These are phyloP conservation scores for Hyperopisus bebe DNA, from an alignment of 2,113 vertebrate genomes.

Conservation along the genomic window DNA sequence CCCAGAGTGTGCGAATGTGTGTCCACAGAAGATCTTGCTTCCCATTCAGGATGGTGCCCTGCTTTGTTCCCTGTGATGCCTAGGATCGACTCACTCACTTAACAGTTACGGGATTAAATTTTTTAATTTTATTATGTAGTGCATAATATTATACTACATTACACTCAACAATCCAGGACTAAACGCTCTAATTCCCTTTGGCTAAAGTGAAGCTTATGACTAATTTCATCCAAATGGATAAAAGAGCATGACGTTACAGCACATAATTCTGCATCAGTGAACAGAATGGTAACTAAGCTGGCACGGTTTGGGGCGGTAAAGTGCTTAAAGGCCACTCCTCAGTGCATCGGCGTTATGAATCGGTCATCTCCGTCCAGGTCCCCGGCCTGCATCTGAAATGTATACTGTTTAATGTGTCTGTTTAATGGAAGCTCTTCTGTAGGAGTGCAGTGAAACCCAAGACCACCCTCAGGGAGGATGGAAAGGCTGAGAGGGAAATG, in stretches of 20 bases:
- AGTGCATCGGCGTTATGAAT: not conserved
- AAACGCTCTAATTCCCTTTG: not conserved
- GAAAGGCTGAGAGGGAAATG: conserved; percentile 28
- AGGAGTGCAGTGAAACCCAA: conserved; percentile 19
- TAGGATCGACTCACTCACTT: not conserved
- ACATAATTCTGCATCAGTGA: not conserved
- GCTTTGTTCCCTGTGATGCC: not conserved
- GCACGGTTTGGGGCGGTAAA: not conserved
- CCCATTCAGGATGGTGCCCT: not conserved
- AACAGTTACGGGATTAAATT: not conserved
- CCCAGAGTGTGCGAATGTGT: not conserved
- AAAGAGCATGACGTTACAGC: not conserved
- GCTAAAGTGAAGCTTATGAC: not conserved
- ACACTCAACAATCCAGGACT: not conserved
- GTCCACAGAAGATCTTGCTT: not conserved
- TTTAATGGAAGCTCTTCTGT: not conserved
- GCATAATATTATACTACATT: not conserved
- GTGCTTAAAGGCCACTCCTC: not conserved
- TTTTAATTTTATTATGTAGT: not conserved
- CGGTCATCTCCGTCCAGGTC: not conserved
- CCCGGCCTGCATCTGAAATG: not conserved
- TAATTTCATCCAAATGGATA: not conserved
- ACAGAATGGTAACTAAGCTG: not conserved
- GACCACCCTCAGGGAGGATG: conserved; percentile 16
- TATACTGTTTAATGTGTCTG: not conserved